Evolutionary conservation across 2,888 invertebrate genomes (phyloP).

Genomic region (Standfussiana lucernea): DNA sequence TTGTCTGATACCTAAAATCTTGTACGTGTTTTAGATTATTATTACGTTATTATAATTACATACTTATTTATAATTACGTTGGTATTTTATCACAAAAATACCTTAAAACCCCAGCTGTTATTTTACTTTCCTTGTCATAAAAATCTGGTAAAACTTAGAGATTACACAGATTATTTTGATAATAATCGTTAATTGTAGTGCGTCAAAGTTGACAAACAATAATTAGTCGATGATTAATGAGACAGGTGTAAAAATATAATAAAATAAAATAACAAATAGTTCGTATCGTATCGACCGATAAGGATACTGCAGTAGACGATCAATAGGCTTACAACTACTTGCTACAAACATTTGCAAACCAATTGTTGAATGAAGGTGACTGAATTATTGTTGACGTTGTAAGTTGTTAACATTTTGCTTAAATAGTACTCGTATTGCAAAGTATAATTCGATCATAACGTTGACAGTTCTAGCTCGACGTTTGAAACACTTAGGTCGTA

Average conservation of each 20-base stretch:
- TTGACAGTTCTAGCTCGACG: neutral
- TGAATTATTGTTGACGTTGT: neutral
- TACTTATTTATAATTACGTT: neutral
- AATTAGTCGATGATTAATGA: neutral
- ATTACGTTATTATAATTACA: neutral
- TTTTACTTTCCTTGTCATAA: neutral
- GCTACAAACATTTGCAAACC: neutral
- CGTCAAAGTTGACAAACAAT: constrained; percentile 40
- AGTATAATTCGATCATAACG: neutral
- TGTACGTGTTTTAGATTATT: constrained; percentile 1
- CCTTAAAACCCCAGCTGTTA: neutral
- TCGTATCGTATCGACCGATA: neutral
- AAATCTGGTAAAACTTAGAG: constrained; percentile 24
- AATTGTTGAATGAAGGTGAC: neutral
- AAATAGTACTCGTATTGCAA: neutral
- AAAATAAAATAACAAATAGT: constrained; percentile 8
- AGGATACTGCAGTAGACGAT: neutral
- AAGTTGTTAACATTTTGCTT: neutral
- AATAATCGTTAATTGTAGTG: neutral
- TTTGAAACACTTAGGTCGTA: neutral
- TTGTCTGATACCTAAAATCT: constrained; percentile 3
- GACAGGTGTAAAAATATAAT: constrained; percentile 1
- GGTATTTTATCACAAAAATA: neutral
- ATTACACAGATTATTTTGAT: constrained; percentile 15
- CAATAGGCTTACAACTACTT: neutral